Percentiles rank a stretch among this genome's conserved stretches.
Evolutionary conservation across 2,113 vertebrate species (phyloP).

Genomic region (Ochotona princeps): DNA sequence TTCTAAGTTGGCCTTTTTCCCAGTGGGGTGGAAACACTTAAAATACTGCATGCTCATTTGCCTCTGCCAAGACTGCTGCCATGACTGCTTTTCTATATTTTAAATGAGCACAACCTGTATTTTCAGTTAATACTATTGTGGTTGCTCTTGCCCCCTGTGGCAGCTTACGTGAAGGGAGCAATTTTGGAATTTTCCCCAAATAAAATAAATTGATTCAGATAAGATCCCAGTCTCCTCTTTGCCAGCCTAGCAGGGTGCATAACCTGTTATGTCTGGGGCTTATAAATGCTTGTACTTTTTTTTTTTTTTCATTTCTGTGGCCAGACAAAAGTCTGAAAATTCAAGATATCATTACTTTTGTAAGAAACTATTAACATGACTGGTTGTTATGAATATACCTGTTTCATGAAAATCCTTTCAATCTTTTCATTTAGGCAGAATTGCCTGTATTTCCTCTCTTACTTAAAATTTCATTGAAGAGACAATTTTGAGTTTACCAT

Average conservation of each 20-base stretch:
- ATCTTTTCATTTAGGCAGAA: neutral
- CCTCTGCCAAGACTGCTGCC: constrained; percentile 17
- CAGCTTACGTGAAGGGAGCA: constrained; percentile 70
- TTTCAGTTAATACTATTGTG: constrained; percentile 72
- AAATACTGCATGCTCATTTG: constrained; percentile 62
- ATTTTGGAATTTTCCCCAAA: constrained; percentile 73
- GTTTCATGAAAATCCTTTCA: constrained; percentile 47
- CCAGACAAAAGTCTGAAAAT: constrained; percentile 45
- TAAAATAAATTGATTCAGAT: constrained; percentile 70
- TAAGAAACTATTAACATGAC: constrained; percentile 27
- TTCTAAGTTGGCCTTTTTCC: constrained; percentile 63
- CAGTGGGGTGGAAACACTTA: constrained; percentile 59
- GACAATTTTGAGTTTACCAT: constrained; percentile 20
- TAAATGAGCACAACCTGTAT: constrained; percentile 55
- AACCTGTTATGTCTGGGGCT: constrained; percentile 16
- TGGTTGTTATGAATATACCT: constrained; percentile 58
- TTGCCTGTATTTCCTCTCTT: neutral
- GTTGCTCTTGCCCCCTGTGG: constrained; percentile 65
- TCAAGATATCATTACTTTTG: neutral
- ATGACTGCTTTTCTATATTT: constrained; percentile 43
- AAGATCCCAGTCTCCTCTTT: constrained; percentile 46
- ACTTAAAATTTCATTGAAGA: constrained; percentile 40
- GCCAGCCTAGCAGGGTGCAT: neutral
- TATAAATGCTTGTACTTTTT: neutral
- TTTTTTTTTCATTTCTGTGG: constrained; percentile 2